phyloP scores from a whole-genome alignment of 2,113 vertebrate species.

The Oceanites oceanicus region DNA sequence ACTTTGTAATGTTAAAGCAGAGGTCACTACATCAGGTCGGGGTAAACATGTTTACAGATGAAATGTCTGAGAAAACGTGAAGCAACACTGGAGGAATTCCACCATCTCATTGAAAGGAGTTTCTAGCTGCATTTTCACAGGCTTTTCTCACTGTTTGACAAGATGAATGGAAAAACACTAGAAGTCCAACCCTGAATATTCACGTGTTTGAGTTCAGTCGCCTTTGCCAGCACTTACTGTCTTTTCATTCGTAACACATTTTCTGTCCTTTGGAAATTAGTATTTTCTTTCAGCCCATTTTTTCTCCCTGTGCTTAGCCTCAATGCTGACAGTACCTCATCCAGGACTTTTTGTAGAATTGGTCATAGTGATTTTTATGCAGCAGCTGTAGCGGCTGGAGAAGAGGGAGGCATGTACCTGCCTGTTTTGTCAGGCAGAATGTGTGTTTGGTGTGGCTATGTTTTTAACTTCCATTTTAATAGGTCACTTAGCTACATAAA shows the following conservation, averaged over 20 bases:
- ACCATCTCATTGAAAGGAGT: neutral
- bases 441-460: conserved; percentile 14
- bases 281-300: neutral
- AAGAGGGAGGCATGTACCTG: conserved; percentile 21
- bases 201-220: neutral
- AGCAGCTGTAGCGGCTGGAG: neutral
- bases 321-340: neutral
- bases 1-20: neutral
- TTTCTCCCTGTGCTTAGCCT: neutral
- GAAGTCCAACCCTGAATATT: neutral
- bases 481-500: conserved; percentile 52
- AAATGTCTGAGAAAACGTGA: neutral
- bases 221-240: neutral
- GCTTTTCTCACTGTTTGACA: neutral
- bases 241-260: neutral
- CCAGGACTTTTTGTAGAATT: neutral
- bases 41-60: neutral
- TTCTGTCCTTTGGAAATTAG: neutral
- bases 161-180: neutral
- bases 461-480: neutral
- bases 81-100: neutral
- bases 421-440: conserved; percentile 27
- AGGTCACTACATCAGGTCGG: neutral
- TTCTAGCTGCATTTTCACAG: neutral
- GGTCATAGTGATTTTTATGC: neutral